Percentiles rank a stretch among this genome's conserved stretches.
These are phyloP conservation scores for Meda fulgida DNA, from an alignment of 2,797 vertebrate genomes.

Conservation along the genomic window DNA sequence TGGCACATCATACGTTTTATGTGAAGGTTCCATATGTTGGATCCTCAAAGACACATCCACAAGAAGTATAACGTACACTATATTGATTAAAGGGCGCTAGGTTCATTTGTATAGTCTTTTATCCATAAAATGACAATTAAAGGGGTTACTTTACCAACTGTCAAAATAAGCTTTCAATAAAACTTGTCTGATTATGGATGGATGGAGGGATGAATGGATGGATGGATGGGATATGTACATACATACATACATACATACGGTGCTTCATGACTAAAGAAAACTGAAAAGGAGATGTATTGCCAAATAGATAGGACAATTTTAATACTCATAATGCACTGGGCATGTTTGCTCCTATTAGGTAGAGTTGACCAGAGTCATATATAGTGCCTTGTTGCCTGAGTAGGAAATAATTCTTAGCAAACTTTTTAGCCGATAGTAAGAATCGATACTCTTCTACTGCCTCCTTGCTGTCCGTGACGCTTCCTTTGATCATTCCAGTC, in stretches of 20 bases:
- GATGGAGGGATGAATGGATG: too few relatives aligned
- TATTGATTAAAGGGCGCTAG: too few relatives aligned
- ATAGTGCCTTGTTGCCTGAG: background rate
- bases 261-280: background rate
- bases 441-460: conserved; percentile 26
- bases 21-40: background rate
- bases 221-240: too few relatives aligned
- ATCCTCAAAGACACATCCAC: background rate
- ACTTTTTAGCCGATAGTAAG: background rate
- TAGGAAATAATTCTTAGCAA: background rate
- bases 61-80: background rate
- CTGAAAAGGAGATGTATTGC: background rate
- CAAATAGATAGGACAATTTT: background rate
- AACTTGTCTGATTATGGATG: too few relatives aligned
- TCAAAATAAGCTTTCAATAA: too few relatives aligned
- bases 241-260: too few relatives aligned
- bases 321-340: too few relatives aligned
- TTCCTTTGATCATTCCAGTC: conserved; percentile 11
- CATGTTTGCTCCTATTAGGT: background rate
- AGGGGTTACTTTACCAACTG: too few relatives aligned
- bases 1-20: background rate
- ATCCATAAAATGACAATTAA: background rate
- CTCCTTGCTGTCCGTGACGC: background rate
- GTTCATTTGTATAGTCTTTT: too few relatives aligned
- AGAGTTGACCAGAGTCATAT: background rate